Base-by-base conservation (phyloP, 2,113 vertebrate genomes). In the Phalacrocorax brasilianus region DNA sequence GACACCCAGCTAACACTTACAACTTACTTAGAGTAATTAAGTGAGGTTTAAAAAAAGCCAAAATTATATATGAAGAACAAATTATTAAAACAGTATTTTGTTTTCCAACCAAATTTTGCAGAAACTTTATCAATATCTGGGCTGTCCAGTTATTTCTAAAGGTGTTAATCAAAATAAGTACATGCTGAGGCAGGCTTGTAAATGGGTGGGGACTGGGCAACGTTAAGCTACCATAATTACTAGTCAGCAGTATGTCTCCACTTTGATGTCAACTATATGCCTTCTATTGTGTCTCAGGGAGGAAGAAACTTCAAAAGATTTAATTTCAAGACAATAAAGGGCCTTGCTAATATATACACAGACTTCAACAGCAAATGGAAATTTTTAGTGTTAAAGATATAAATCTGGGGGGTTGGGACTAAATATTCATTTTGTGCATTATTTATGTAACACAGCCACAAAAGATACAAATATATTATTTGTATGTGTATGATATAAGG, bases 231-330 rank as follows among this genome's bases (percentile, higher is more conserved):
- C 97, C 70, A 16, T 97, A 98, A 98, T 98, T 98, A 97, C 97
- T 95, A 92, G 96, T 93, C 97, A 96, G 97, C 95, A 96, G 81
- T 95, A 85, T 84, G 91, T 91, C 92, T 98, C 95, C 96, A 92
- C 98, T 98, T 98, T 98, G 98, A 98, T 98, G 98, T 98, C 95
- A 97, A 85, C 88, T 56, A 9, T 50, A 53, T 78, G 74, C 87
- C 98, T 97, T 95, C 96, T 93, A 97, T 97, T 97, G 88, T 95
- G 96, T 97, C 93, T 97, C 94, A 86, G 92, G 95, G 95, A 98
- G 97, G 96, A 98, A 97, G 97, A 97, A 98, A 98, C 97, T 98
- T 98, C 97, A 98, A 98, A 98, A 97, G 98, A 95, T 93, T 42
- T 98, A 96, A 98, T 98, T 98, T 98, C 91, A 92, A 95, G 97